Conservation (phyloP, 2,888 invertebrate genomes). For the Netelia virgata region DNA sequence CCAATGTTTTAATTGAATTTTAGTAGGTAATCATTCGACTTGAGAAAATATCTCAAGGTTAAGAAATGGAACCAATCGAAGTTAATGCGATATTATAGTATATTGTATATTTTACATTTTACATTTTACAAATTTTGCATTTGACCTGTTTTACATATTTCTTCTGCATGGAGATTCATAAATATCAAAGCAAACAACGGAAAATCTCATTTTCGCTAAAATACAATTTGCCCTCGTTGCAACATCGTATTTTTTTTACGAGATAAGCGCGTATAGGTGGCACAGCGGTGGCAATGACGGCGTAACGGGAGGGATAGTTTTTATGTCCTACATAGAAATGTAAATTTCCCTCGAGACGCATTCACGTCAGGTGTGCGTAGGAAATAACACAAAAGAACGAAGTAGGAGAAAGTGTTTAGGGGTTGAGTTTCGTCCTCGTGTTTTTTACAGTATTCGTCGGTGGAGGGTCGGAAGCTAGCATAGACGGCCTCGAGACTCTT, state of each 20-base stretch:
- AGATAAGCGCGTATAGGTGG: not conserved
- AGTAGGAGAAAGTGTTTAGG: conserved; percentile 64
- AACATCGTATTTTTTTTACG: conserved; percentile 15
- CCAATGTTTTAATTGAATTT: not conserved
- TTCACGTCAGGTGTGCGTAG: conserved; percentile 76
- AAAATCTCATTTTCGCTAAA: conserved; percentile 12
- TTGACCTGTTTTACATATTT: not conserved
- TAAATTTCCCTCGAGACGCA: conserved; percentile 78
- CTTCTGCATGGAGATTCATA: not conserved
- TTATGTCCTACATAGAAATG: conserved; percentile 75
- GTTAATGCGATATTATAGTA: too few relatives aligned
- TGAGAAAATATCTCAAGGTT: too few relatives aligned
- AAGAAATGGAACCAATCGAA: too few relatives aligned
- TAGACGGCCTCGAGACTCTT: conserved; percentile 30
- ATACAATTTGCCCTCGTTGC: not conserved
- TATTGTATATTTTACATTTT: not conserved
- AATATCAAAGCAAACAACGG: not conserved
- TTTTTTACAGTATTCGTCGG: conserved; percentile 23
- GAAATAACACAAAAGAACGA: conserved; percentile 67
- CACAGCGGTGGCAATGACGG: not conserved
- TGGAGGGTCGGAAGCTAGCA: not conserved
- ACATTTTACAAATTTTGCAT: not conserved
- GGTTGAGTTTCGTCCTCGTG: conserved; percentile 40
- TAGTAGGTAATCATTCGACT: too few relatives aligned
- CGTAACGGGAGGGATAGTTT: conserved; percentile 29